Evolutionary conservation across 2,888 invertebrate genomes (phyloP).

Genomic region (Atrina japonica): DNA sequence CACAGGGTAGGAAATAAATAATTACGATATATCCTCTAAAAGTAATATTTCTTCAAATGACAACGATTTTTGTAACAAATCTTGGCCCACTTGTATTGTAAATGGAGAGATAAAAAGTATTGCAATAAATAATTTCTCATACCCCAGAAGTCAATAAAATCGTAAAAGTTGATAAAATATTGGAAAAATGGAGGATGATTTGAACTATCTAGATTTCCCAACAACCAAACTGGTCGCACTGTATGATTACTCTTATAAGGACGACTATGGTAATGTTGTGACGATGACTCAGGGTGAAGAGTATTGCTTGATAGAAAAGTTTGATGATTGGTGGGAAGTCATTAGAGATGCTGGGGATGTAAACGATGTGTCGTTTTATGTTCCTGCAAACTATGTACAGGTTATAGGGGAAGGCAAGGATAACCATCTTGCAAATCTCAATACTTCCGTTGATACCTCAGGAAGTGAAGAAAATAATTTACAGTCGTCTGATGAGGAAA

Average conservation of each 20-base stretch:
- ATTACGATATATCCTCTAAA: no score
- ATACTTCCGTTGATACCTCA: conserved; percentile 34
- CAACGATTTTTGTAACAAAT: no score
- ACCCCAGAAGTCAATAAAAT: no score
- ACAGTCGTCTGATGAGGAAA: conserved; percentile 2
- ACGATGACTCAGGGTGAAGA: conserved; percentile 63
- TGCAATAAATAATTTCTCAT: no score
- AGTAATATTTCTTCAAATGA: no score
- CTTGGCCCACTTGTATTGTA: no score
- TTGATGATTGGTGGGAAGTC: conserved; percentile 69
- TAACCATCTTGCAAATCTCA: conserved; percentile 16
- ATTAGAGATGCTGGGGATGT: conserved; percentile 49
- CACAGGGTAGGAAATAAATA: no score
- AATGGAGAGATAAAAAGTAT: no score
- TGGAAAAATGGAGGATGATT: conserved; percentile 6
- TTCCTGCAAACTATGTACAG: conserved; percentile 72
- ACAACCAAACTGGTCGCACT: conserved; percentile 57
- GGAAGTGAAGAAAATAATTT: conserved; percentile 31
- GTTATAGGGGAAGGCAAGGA: conserved; percentile 48
- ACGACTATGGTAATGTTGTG: conserved; percentile 55
- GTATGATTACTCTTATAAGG: conserved; percentile 67
- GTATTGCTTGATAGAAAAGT: conserved; percentile 55
- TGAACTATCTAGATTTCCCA: conserved; percentile 35
- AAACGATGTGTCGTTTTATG: conserved; percentile 64
- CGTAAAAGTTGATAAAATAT: no score